Base-by-base conservation (phyloP, 2,113 vertebrate species). In the Dicaeum eximium region DNA sequence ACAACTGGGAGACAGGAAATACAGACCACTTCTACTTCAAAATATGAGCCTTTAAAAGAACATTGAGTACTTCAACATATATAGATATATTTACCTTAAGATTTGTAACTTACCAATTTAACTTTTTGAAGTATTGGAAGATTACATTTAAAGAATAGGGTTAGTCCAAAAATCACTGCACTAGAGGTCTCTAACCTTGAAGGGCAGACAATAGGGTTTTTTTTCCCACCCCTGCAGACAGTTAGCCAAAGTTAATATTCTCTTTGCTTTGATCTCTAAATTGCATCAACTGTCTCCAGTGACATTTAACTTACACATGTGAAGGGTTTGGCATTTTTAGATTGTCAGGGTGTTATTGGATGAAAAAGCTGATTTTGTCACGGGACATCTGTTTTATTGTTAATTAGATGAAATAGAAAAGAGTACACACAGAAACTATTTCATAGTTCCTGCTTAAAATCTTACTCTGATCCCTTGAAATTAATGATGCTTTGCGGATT, bases 291-390 rank as follows among this genome's bases (percentile, higher is more conserved):
- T 97, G 65, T 98, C 91, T 91, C 87, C 96, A 93, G 71, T 97
- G 97, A 98, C 97, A 97, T 98, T 98, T 97, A 97, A 94, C 96
- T 97, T 98, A 97, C 96, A 97, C 96, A 96, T 93, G 95, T 97
- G 96, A 96, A 95, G 88, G 80, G 95, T 95, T 58, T 97, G 98
- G 96, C 96, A 97, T 97, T 97, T 98, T 97, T 97, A 95, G 90
- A 95, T 95, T 96, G 97, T 98, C 95, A 94, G 92, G 89, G 19
- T 96, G 95, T 96, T 98, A 97, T 94, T 97, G 94, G 97, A 97
- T 95, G 95, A 95, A 97, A 97, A 97, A 95, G 51, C 56, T 92
- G 97, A 97, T 92, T 97, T 96, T 98, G 98, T 97, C 92, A 97
- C 2, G 47, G 95, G 97, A 97, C 92, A 97, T 98, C 97, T 98